Conservation (phyloP, 2,888 invertebrate species). For the Mactromeris polynyma region DNA sequence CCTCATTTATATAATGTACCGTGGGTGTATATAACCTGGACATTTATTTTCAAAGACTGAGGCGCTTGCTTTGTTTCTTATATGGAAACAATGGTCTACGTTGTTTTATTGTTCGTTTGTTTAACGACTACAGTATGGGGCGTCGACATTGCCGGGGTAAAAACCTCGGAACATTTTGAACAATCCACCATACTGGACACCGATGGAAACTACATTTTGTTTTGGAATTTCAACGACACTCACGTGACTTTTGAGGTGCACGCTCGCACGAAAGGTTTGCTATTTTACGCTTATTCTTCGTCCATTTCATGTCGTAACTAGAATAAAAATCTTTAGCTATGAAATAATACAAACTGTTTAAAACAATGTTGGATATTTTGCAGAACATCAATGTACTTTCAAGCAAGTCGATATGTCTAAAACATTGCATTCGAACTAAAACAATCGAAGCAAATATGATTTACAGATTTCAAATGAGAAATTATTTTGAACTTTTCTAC, state of each 20-base stretch:
- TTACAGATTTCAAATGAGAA: too few relatives aligned
- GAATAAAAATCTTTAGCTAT: too few relatives aligned
- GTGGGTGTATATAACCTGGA: not conserved
- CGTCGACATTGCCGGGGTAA: slow-evolving; percentile 16
- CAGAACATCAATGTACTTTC: too few relatives aligned
- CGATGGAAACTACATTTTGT: slow-evolving; percentile 55
- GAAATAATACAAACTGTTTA: too few relatives aligned
- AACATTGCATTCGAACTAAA: too few relatives aligned
- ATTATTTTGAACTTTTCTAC: too few relatives aligned
- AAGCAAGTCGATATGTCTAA: too few relatives aligned
- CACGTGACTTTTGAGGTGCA: slow-evolving; percentile 69
- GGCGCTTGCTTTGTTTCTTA: not conserved
- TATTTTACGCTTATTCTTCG: too few relatives aligned
- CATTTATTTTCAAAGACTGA: not conserved
- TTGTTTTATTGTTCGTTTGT: not conserved
- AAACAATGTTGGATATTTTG: too few relatives aligned
- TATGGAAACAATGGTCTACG: not conserved
- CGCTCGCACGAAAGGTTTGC: slow-evolving; percentile 87
- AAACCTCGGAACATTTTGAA: slow-evolving; percentile 51
- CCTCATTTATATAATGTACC: not conserved
- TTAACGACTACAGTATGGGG: not conserved
- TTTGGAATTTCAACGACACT: slow-evolving; percentile 63
- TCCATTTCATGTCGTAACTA: too few relatives aligned
- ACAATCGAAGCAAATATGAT: too few relatives aligned
- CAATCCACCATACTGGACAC: slow-evolving; percentile 44